Evolutionary conservation across 2,797 vertebrate species (phyloP).

Genomic region (Arctocebus calabarensis): DNA sequence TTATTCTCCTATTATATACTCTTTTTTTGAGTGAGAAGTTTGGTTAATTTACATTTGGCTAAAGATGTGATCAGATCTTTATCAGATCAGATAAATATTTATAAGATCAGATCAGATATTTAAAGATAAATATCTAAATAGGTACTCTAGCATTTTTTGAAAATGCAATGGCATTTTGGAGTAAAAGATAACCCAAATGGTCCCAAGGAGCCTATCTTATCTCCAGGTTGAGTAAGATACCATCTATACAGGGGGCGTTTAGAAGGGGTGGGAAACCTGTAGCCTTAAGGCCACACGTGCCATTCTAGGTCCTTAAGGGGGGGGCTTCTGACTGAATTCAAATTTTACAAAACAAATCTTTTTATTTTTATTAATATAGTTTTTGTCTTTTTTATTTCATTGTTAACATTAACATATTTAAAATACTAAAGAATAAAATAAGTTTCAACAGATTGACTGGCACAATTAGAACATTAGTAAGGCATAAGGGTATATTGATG

Average conservation of each 20-base stretch:
- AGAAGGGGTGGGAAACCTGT: not conserved
- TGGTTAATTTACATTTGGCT: constrained; percentile 34
- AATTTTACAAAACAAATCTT: not conserved
- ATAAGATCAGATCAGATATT: no score
- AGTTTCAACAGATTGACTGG: not conserved
- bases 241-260: not conserved
- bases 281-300: not conserved
- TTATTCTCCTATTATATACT: not conserved
- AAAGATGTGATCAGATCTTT: constrained; percentile 17
- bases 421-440: not conserved
- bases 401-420: not conserved
- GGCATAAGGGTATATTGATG: not conserved
- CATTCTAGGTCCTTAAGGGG: not conserved
- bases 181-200: not conserved
- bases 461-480: not conserved
- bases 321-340: not conserved
- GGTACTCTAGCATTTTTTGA: not conserved
- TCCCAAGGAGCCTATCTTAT: constrained; percentile 24
- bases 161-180: not conserved
- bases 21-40: not conserved
- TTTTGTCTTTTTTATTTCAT: not conserved
- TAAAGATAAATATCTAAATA: not conserved
- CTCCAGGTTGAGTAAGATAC: not conserved
- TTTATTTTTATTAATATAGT: not conserved
- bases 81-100: no score